Conservation (phyloP, 2,888 invertebrate species). For the Aspidiotus rigidus region DNA sequence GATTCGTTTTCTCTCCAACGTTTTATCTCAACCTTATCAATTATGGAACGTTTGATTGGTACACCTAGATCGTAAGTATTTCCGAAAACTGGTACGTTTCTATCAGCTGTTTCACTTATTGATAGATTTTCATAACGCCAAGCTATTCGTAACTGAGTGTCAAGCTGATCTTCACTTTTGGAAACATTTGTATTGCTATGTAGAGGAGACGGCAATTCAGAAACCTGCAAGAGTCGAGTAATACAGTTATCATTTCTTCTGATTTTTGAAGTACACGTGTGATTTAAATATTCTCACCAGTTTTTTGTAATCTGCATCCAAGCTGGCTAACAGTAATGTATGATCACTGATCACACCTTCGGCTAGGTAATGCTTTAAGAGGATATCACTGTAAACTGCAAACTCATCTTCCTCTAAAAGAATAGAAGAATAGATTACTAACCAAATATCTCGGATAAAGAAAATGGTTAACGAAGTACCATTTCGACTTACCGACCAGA, state of each 20-base stretch:
- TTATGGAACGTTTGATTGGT: conserved; percentile 1
- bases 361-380: conserved; percentile 78
- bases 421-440: not conserved
- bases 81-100: conserved; percentile 49
- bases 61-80: conserved; percentile 61
- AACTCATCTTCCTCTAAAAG: conserved; percentile 73
- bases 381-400: conserved; percentile 64
- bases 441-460: conserved; percentile 19
- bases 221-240: conserved; percentile 46
- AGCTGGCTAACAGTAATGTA: conserved; percentile 60
- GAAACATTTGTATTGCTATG: conserved; percentile 39
- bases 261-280: too few relatives aligned
- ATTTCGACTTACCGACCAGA: conserved; percentile 54
- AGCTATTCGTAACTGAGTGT: conserved; percentile 72
- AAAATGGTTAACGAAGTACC: not conserved
- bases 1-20: conserved; percentile 13
- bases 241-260: not conserved
- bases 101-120: conserved; percentile 47
- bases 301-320: conserved; percentile 57
- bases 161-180: conserved; percentile 37
- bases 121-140: conserved; percentile 78
- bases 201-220: conserved; percentile 53
- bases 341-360: conserved; percentile 73
- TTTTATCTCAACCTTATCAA: conserved; percentile 24
- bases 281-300: conserved; percentile 47